Conservation (phyloP, 2,888 invertebrate genomes). For the Ophraella communa region DNA sequence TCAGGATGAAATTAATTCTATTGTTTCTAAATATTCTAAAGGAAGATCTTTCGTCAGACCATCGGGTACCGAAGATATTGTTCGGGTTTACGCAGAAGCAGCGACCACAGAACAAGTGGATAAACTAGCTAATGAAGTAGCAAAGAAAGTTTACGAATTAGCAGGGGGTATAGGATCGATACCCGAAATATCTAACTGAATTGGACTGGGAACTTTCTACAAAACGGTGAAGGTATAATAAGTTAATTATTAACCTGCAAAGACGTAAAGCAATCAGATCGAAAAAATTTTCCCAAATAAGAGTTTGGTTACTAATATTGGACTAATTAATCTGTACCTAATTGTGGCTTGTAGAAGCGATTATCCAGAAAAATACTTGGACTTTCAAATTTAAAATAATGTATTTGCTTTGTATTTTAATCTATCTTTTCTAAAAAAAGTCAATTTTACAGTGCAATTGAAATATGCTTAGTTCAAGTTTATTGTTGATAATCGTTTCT, state of each 20-base stretch:
- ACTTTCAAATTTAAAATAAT: too few relatives aligned
- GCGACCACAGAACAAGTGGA: slow-evolving; percentile 69
- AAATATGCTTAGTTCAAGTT: not conserved
- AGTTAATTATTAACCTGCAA: not conserved
- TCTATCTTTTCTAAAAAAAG: too few relatives aligned
- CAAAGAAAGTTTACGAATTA: slow-evolving; percentile 74
- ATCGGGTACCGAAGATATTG: slow-evolving; percentile 97
- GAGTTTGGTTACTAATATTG: too few relatives aligned
- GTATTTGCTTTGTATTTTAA: too few relatives aligned
- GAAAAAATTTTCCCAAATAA: not conserved
- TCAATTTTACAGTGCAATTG: too few relatives aligned
- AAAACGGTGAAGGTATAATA: not conserved
- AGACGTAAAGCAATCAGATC: not conserved
- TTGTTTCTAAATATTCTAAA: slow-evolving; percentile 71
- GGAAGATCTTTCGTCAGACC: slow-evolving; percentile 92
- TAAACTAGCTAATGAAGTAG: slow-evolving; percentile 75
- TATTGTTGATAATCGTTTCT: not conserved
- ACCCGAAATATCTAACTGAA: slow-evolving; percentile 56
- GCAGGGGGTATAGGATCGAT: slow-evolving; percentile 81
- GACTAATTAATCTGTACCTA: not conserved
- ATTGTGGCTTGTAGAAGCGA: not conserved
- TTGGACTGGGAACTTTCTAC: too few relatives aligned
- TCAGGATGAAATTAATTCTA: slow-evolving; percentile 78
- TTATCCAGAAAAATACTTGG: not conserved
- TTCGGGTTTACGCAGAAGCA: slow-evolving; percentile 96